These are phyloP conservation scores for Kryptolebias marmoratus DNA, from an alignment of 2,113 vertebrate species.

Conservation along the genomic window DNA sequence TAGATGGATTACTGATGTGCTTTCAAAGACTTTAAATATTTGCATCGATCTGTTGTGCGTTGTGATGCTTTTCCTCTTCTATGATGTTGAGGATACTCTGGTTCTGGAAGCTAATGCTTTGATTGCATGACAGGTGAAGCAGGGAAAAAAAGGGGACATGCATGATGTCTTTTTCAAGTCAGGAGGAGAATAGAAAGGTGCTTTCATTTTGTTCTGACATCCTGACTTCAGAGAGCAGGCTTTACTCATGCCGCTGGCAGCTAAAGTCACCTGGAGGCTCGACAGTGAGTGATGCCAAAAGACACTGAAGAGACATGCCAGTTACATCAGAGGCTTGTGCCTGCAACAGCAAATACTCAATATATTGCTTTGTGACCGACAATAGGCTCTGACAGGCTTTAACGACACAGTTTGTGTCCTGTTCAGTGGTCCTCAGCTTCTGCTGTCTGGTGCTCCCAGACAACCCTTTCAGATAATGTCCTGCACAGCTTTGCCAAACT, in stretches of 20 bases:
- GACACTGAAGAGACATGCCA: constrained; percentile 37
- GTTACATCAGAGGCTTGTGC: constrained; percentile 24
- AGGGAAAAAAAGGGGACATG: constrained; percentile 37
- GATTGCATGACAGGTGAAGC: constrained; percentile 42
- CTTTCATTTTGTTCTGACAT: constrained; percentile 59
- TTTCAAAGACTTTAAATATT: neutral
- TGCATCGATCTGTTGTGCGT: neutral
- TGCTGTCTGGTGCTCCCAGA: constrained; percentile 14
- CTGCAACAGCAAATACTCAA: constrained; percentile 46
- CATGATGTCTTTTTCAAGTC: constrained; percentile 28
- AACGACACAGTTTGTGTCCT: constrained; percentile 30
- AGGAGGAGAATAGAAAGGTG: constrained; percentile 46
- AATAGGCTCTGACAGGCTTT: constrained; percentile 38
- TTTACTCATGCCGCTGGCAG: constrained; percentile 64
- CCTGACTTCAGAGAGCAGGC: constrained; percentile 49
- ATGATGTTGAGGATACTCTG: constrained; percentile 17
- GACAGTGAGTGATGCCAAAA: constrained; percentile 63
- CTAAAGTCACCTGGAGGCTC: constrained; percentile 63
- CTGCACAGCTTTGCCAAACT: neutral
- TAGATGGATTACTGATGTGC: neutral
- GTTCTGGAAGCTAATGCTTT: constrained; percentile 26
- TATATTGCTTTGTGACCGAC: constrained; percentile 22
- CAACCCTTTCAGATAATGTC: constrained; percentile 20
- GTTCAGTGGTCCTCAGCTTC: constrained; percentile 22
- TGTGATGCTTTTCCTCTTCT: constrained; percentile 1